Evolutionary conservation across 2,797 vertebrate genomes (phyloP), one percentile per base, ranked within the genome.

Genomic region (Halcyon badia): DNA sequence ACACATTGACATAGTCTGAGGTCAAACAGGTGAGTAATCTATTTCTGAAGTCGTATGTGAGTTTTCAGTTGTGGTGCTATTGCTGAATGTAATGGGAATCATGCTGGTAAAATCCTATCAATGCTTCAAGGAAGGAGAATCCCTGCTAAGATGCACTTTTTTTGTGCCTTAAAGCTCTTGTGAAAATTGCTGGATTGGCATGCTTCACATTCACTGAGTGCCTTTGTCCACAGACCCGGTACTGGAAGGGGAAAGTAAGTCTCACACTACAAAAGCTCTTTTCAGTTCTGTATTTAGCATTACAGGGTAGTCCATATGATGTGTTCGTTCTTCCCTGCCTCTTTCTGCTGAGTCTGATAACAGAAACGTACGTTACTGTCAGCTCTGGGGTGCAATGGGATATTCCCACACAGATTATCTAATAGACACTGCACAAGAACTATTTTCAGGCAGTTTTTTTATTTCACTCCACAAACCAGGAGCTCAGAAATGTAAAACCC

Each of bases 301-400:
- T 89, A 82, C 52, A 80, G 64, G 68, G 46, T 70, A 93, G 83
- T 42, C 88, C 48, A 60, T 57, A 71, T 0, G 19, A 90, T 5
- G 9, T 65, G 64, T 49, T 93, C 90, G 65, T 92, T 83, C 81
- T 77, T 90, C 71, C 60, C 52, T 95, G 68, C 35, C 75, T 95
- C 62, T 85, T 87, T 93, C 77, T 89, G 88, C 78, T 77, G 64
- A 87, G 68, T n/a, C 33, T 89, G 91, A 89, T 95, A 95, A 89
- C 70, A 92, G 90, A 77, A 94, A 87, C 19, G 44, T 46, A 44
- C 60, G 82, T 90, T 95, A 52, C 85, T 96, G 93, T 57, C 93
- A 90, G 44, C 57, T 84, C 91, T 78, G 61, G 56, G 64, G 52
- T 87, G 42, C 78, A 75, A 31, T 71, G 71, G 75, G 68, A 65